Conservation (phyloP, 2,797 vertebrate species). For the Vireo griseus region DNA sequence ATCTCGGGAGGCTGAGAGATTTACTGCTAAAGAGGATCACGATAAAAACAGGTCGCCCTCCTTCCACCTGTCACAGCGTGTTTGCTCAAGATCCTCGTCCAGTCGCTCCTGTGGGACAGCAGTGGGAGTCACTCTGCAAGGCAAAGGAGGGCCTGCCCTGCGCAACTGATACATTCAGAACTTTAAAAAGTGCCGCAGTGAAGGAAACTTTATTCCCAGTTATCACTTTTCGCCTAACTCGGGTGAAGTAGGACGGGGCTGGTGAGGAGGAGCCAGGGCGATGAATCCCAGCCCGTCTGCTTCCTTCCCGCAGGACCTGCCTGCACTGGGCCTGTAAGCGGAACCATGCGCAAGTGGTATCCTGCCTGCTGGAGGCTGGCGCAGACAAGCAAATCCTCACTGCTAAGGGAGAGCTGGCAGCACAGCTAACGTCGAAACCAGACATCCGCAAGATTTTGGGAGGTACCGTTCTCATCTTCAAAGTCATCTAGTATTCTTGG, state of each 20-base stretch:
- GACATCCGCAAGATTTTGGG: slow-evolving; percentile 89
- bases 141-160: neutral
- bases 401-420: slow-evolving; percentile 85
- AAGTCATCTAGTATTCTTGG: neutral
- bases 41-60: neutral
- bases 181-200: fast-evolving
- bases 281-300: neutral
- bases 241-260: fast-evolving
- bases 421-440: slow-evolving; percentile 85
- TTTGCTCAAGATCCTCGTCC: neutral
- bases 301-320: slow-evolving; percentile 82
- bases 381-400: slow-evolving; percentile 89
- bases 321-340: slow-evolving; percentile 96
- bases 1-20: neutral
- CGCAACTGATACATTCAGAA: fast-evolving
- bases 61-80: neutral
- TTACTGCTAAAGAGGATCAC: neutral
- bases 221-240: fast-evolving
- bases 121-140: fast-evolving
- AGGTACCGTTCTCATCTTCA: slow-evolving; percentile 69
- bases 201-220: neutral
- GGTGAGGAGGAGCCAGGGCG: fast-evolving
- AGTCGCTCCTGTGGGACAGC: too few species aligned
- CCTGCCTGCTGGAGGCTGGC: slow-evolving; percentile 86
- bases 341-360: slow-evolving; percentile 89